A percentile compares a stretch with the other conserved stretches of the same genome.
These are phyloP conservation scores for Noctua janthina DNA, from an alignment of 2,888 invertebrate genomes.

Conservation along the genomic window DNA sequence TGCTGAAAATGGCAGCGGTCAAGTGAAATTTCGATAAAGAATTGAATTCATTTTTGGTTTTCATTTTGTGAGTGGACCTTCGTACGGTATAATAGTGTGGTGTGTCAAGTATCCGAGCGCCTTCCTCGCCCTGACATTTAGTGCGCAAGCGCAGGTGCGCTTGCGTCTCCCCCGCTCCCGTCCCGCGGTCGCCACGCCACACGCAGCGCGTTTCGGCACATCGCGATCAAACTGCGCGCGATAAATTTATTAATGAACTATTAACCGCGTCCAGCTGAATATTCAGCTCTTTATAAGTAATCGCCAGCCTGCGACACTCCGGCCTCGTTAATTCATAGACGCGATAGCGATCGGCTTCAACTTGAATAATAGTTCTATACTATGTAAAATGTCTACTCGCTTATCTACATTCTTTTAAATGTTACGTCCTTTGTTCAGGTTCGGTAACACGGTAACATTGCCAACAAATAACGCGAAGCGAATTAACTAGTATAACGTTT, in stretches of 20 bases:
- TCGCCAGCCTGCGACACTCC: slow-evolving; percentile 23
- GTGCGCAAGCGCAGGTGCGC: slow-evolving; percentile 47
- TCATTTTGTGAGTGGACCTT: slow-evolving; percentile 20
- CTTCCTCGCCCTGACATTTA: slow-evolving; percentile 55
- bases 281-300: slow-evolving; percentile 50
- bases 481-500: slow-evolving; percentile 18
- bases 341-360: slow-evolving; percentile 59
- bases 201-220: slow-evolving; percentile 56
- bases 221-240: slow-evolving; percentile 58
- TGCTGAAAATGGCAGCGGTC: background rate
- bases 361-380: slow-evolving; percentile 55
- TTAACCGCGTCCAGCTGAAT: slow-evolving; percentile 56
- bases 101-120: slow-evolving; percentile 15
- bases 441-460: background rate
- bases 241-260: slow-evolving; percentile 67
- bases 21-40: background rate
- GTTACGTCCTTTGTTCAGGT: slow-evolving; percentile 59
- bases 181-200: slow-evolving; percentile 23
- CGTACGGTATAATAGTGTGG: background rate
- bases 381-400: slow-evolving; percentile 49
- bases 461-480: background rate
- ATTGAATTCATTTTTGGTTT: background rate
- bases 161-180: slow-evolving; percentile 13
- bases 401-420: slow-evolving; percentile 62
- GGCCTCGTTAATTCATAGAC: slow-evolving; percentile 50